Percentiles rank a stretch among this genome's conserved stretches.
Conservation (phyloP, 92 coral and sea anemone genomes). For the Actinernus sp. region DNA sequence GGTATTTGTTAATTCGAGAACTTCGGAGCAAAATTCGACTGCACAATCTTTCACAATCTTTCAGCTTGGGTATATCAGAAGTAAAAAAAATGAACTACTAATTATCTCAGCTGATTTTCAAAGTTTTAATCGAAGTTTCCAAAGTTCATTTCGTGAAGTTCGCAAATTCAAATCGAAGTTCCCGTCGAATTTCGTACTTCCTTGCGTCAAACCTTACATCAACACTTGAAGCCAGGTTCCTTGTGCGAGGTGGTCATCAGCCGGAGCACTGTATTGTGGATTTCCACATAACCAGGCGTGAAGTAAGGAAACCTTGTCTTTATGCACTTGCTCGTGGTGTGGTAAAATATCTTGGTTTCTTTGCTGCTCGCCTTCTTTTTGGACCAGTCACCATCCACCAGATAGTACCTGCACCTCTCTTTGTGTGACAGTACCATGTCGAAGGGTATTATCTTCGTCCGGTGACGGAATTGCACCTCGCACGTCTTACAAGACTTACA, state of each 20-base stretch:
- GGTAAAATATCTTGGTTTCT: constrained; percentile 37
- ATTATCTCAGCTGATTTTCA: no score
- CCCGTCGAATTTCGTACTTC: no score
- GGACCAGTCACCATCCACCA: constrained; percentile 47
- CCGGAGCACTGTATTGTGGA: neutral
- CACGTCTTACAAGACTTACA: constrained; percentile 52
- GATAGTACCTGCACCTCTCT: constrained; percentile 49
- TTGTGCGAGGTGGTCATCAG: constrained; percentile 12
- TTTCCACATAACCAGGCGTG: neutral
- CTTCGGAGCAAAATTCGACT: no score
- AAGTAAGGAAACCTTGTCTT: constrained; percentile 24
- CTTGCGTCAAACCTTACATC: no score
- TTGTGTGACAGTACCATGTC: constrained; percentile 37
- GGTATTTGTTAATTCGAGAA: no score
- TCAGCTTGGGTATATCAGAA: no score
- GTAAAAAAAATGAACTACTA: no score
- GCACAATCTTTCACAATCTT: no score
- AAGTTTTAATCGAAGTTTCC: no score
- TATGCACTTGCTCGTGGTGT: constrained; percentile 18
- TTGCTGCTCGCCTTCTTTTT: constrained; percentile 20
- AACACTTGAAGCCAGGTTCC: no score
- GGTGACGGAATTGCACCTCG: constrained; percentile 37
- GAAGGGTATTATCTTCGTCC: constrained; percentile 32
- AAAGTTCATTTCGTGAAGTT: no score
- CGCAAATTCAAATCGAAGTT: no score